Percentiles rank a stretch among this genome's conserved stretches.
Evolutionary conservation across 2,113 vertebrate species (phyloP).

Genomic region (Protobothrops flavoviridis): DNA sequence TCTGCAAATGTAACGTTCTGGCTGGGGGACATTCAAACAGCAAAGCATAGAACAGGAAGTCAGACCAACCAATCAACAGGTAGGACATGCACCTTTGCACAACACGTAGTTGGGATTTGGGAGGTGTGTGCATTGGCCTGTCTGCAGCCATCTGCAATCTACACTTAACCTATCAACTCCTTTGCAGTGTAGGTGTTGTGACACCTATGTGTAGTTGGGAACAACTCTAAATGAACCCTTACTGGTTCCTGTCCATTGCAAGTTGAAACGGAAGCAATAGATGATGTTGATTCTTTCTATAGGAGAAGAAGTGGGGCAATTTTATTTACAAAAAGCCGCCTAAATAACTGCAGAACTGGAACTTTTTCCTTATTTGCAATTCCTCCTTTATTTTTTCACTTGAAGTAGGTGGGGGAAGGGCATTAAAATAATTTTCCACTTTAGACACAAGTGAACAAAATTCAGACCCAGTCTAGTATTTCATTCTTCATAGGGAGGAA

Average conservation of each 20-base stretch:
- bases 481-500: background rate
- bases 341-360: background rate
- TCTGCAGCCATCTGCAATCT: background rate
- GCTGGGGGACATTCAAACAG: background rate
- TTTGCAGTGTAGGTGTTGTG: background rate
- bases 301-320: background rate
- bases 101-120: background rate
- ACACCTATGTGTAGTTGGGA: background rate
- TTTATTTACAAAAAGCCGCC: background rate
- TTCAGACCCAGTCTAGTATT: background rate
- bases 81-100: background rate
- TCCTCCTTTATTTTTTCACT: background rate
- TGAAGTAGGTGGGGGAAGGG: background rate
- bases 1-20: no score
- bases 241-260: background rate
- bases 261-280: background rate
- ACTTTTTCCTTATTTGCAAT: background rate
- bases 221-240: background rate
- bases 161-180: background rate
- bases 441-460: background rate
- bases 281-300: background rate
- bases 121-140: background rate
- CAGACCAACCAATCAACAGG: background rate
- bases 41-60: background rate
- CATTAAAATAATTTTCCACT: background rate